These are phyloP conservation scores for Gnatocerus cornutus DNA, from an alignment of 2,888 invertebrate species.

Conservation along the genomic window DNA sequence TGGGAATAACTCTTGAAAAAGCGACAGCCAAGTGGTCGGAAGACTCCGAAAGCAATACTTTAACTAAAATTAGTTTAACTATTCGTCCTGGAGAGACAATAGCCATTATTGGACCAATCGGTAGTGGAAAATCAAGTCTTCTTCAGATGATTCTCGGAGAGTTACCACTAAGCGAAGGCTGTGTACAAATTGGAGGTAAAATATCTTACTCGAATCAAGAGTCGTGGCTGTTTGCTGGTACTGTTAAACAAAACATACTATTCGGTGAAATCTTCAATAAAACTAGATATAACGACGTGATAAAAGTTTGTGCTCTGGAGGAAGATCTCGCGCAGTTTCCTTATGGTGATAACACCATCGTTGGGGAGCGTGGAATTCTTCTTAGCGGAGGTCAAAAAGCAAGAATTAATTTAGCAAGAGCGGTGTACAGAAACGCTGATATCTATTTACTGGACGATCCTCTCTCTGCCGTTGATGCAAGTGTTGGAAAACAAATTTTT, in stretches of 20 bases:
- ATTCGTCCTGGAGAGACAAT: slow-evolving; percentile 58
- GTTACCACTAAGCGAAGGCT: slow-evolving; percentile 77
- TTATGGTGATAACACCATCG: slow-evolving; percentile 81
- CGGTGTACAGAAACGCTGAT: slow-evolving; percentile 84
- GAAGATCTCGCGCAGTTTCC: slow-evolving; percentile 82
- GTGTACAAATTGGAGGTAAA: slow-evolving; percentile 75
- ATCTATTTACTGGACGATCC: slow-evolving; percentile 88
- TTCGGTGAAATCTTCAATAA: slow-evolving; percentile 80
- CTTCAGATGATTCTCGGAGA: slow-evolving; percentile 83
- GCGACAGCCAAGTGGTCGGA: slow-evolving; percentile 75
- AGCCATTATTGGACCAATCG: slow-evolving; percentile 79
- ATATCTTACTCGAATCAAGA: slow-evolving; percentile 85
- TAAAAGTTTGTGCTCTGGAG: slow-evolving; percentile 78
- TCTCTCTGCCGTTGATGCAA: slow-evolving; percentile 84
- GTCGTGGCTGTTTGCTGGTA: slow-evolving; percentile 84
- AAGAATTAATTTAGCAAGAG: slow-evolving; percentile 83
- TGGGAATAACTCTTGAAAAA: slow-evolving; percentile 74
- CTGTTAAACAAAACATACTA: slow-evolving; percentile 85
- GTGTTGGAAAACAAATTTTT: slow-evolving; percentile 83
- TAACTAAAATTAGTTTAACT: slow-evolving; percentile 55
- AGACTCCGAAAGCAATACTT: slow-evolving; percentile 74
- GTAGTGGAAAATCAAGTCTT: slow-evolving; percentile 81
- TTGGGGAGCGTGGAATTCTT: slow-evolving; percentile 85
- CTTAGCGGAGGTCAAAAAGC: slow-evolving; percentile 89
- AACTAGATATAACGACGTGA: slow-evolving; percentile 70